Evolutionary conservation across 2,888 invertebrate species (phyloP), one percentile per base, ranked within the genome.

Genomic region (Melieria picta): DNA sequence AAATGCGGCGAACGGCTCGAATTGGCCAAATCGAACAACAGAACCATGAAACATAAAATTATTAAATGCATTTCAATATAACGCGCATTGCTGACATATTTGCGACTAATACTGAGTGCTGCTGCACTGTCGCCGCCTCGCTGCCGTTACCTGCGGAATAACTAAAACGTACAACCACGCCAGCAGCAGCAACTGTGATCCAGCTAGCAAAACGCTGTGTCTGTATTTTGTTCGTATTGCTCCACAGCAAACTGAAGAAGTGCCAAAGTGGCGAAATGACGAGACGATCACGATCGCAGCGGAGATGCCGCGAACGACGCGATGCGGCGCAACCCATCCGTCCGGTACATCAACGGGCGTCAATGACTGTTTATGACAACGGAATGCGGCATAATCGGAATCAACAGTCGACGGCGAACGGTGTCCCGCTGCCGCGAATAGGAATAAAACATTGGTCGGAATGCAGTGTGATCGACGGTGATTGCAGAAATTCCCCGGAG

Each of bases 51-150:
- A 73, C 75, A 72, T 55, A 74, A 75, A 81, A 86, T 84, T 85
- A 86, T 85, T 82, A 86, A 85, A 85, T 84, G 82, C 85, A 85
- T 83, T 84, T 85, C 84, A 84, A 85, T 86, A 85, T 82, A 81
- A 85, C 78, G 82, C 79, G 81, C 82, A 85, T 85, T 82, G 77
- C 77, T 83, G 75, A 69, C 77, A 85, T 84, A 79, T 64, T 72
- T 74, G 60, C 72, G 48, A 57, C 69, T 69, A 63, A 65, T 70
- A 78, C 76, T 77, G 74, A 76, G 69, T 63, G 72, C 56, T 45
- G 45, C 55, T 63, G 57, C 52, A 30, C 30, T 30, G 30, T 30
- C 30, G 30, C 30, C 30, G 30, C 30, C 30, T 30, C 30, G 30
- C 30, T 30, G 30, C 30, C 30, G 30, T 30, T 1, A 30, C 30